Percentiles rank a stretch among this genome's conserved stretches.
phyloP scores from a whole-genome alignment of 92 coral and sea anemone species.

The Palythoa caribaeorum region DNA sequence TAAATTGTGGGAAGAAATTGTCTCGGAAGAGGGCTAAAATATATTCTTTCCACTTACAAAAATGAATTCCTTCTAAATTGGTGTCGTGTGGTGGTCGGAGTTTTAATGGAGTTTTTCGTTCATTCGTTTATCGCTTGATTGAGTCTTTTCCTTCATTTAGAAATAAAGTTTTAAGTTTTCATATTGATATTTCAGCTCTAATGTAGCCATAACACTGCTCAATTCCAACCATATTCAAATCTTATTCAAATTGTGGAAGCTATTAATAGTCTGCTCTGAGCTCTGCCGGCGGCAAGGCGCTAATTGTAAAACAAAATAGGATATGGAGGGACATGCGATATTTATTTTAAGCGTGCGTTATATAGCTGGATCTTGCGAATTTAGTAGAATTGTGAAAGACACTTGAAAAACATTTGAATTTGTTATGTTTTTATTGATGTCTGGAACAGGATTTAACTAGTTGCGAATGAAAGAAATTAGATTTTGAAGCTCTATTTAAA shows the following conservation, averaged over 20 bases:
- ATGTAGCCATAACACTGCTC: constrained; percentile 7
- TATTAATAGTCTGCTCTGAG: constrained; percentile 39
- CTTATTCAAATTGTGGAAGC: constrained; percentile 37
- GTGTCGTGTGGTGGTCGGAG: background rate
- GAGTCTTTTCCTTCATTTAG: background rate
- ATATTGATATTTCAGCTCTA: constrained; percentile 21
- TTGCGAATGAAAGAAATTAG: background rate
- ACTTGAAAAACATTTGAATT: background rate
- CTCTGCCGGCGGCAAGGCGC: constrained; percentile 47
- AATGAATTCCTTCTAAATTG: constrained; percentile 24
- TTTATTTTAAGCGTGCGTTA: constrained; percentile 28
- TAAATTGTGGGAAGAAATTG: background rate
- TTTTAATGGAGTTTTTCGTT: background rate
- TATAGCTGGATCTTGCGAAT: background rate
- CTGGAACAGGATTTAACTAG: background rate
- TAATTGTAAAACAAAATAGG: constrained; percentile 55
- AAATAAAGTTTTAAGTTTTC: background rate
- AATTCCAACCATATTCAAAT: constrained; percentile 24
- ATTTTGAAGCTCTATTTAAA: constrained; percentile 30
- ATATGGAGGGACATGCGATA: constrained; percentile 40
- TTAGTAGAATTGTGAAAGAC: background rate
- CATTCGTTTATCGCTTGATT: background rate
- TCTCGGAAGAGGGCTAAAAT: background rate
- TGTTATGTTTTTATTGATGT: background rate
- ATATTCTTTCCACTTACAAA: background rate